These are phyloP conservation scores for Phodopus roborovskii DNA, from an alignment of 2,113 vertebrate genomes.

Conservation along the genomic window DNA sequence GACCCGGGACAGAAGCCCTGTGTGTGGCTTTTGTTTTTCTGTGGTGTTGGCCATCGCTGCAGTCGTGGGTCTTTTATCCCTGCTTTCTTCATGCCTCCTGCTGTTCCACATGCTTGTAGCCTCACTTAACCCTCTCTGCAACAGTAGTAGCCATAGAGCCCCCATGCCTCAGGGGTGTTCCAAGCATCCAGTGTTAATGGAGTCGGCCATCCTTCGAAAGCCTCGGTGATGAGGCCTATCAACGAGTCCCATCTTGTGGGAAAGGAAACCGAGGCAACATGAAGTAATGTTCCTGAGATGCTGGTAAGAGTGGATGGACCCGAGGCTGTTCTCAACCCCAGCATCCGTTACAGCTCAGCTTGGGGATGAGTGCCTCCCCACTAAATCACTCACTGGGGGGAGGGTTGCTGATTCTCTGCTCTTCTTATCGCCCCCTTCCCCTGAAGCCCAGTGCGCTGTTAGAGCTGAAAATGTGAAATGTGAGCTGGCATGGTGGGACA, in stretches of 20 bases:
- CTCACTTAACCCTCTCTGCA: not conserved
- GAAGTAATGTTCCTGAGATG: not conserved
- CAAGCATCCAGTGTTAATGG: too few species aligned
- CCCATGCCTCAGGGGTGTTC: not conserved
- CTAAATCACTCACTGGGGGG: not conserved
- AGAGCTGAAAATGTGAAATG: not conserved
- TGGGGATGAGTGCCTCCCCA: accelerated
- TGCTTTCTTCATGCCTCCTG: not conserved
- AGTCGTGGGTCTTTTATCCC: not conserved
- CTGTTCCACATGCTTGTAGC: not conserved
- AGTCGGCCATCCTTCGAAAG: not conserved
- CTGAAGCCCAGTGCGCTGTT: not conserved
- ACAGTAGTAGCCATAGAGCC: not conserved
- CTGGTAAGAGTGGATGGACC: too few species aligned
- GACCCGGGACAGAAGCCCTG: not conserved
- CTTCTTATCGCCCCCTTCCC: not conserved
- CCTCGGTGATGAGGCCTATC: not conserved
- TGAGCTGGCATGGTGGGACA: too few species aligned
- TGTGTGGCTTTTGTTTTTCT: not conserved
- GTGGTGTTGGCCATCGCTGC: not conserved
- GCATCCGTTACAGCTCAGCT: not conserved
- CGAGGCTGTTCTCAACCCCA: not conserved
- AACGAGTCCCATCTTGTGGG: not conserved
- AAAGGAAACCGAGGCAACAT: not conserved
- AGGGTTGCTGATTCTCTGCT: accelerated